Conservation (phyloP, 2,888 invertebrate species). For the Philereme vetulata region DNA sequence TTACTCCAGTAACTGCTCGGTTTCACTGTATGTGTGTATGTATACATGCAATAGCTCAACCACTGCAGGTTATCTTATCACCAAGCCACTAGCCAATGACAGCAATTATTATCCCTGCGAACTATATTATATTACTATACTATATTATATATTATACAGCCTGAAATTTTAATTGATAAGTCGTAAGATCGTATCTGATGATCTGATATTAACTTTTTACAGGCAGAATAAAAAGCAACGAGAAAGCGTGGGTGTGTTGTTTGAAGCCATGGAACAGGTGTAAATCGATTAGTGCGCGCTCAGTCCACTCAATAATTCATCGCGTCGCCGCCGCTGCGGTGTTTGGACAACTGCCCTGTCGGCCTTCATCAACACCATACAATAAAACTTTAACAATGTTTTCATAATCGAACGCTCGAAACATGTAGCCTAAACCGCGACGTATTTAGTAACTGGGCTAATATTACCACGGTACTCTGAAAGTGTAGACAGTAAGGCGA, state of each 20-base stretch:
- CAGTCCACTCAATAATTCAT: conserved; percentile 75
- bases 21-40: no score
- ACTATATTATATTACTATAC: no score
- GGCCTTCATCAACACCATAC: conserved; percentile 79
- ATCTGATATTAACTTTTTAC: not conserved
- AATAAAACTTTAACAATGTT: conserved; percentile 82
- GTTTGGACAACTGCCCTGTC: conserved; percentile 79
- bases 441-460: conserved; percentile 70
- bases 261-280: conserved; percentile 58
- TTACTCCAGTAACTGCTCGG: no score
- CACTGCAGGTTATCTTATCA: no score
- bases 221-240: not conserved
- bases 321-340: conserved; percentile 62
- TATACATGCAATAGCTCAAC: no score
- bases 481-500: conserved; percentile 28
- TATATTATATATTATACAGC: no score
- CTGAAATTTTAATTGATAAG: no score
- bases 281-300: conserved; percentile 77
- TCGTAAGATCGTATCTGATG: not conserved
- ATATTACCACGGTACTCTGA: conserved; percentile 39
- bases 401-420: conserved; percentile 70
- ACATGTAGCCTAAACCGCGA: conserved; percentile 44
- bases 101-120: no score
- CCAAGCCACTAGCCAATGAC: no score
- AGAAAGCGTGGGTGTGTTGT: conserved; percentile 16